Percentiles rank a stretch among this genome's conserved stretches.
These are phyloP conservation scores for Nephrotoma appendiculata DNA, from an alignment of 2,888 invertebrate species.

Conservation along the genomic window DNA sequence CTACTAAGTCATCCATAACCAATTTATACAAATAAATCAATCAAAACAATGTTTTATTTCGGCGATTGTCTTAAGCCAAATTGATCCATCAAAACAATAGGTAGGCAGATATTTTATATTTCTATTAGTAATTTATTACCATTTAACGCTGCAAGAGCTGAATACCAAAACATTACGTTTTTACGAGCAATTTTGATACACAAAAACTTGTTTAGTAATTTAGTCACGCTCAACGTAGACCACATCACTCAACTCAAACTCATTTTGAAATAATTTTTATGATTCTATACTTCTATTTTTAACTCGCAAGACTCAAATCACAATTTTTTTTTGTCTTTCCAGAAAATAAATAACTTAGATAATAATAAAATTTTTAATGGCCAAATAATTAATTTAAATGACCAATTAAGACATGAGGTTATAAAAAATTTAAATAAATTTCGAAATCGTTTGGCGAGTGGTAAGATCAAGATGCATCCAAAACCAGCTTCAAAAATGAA, in stretches of 20 bases:
- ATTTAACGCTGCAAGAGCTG: not conserved
- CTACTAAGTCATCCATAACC: not conserved
- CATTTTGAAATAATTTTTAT: not conserved
- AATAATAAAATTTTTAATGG: not conserved
- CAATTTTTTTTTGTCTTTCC: not conserved
- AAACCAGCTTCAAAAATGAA: not conserved
- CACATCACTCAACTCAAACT: not conserved
- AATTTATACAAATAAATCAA: not conserved
- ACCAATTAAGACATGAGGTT: not conserved
- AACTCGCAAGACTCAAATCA: not conserved
- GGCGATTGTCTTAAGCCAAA: not conserved
- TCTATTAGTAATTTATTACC: not conserved
- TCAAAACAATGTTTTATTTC: not conserved
- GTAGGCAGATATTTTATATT: no score
- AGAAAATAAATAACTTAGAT: not conserved
- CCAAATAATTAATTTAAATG: not conserved
- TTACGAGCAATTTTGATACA: not conserved
- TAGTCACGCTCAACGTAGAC: not conserved
- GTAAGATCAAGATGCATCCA: not conserved
- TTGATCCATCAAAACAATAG: not conserved
- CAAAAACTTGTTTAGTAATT: not conserved
- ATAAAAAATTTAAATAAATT: slow-evolving; percentile 2
- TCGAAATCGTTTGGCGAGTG: not conserved
- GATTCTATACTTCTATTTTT: not conserved
- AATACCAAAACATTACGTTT: not conserved